Evolutionary conservation across 1,140 invertebrate genomes (phyloP).

Genomic region (Liolophura sinensis): DNA sequence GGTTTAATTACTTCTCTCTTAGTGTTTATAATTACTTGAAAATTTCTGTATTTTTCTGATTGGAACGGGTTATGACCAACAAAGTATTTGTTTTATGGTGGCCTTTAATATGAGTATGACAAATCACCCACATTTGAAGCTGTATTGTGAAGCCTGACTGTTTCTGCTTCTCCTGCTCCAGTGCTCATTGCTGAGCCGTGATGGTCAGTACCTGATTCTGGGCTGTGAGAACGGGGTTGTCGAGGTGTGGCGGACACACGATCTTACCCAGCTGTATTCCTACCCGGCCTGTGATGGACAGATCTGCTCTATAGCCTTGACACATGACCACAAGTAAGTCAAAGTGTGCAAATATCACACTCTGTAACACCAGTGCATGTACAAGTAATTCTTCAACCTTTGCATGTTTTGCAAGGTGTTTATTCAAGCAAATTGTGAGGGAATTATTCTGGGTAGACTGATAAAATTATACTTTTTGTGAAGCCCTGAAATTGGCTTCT

Average conservation of each 20-base stretch:
- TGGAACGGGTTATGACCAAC: no score
- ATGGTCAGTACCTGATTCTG: constrained; percentile 95
- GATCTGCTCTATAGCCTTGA: constrained; percentile 88
- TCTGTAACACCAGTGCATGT: no score
- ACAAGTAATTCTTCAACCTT: no score
- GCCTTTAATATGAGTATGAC: background rate
- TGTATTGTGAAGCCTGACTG: background rate
- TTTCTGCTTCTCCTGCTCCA: constrained; percentile 61
- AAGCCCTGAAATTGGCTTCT: no score
- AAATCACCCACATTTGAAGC: background rate
- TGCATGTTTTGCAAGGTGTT: no score
- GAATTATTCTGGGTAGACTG: no score
- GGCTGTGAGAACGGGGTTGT: constrained; percentile 96
- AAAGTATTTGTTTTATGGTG: constrained; percentile 3
- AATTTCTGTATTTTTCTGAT: no score
- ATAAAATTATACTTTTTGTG: no score
- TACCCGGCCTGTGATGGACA: constrained; percentile 95
- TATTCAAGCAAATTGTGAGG: no score
- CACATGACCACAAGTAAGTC: constrained; percentile 95
- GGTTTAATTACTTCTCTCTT: no score
- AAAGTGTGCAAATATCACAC: no score
- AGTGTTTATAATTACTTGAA: no score
- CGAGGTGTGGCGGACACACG: constrained; percentile 97
- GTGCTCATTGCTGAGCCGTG: constrained; percentile 92
- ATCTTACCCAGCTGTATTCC: constrained; percentile 93